phyloP scores from a whole-genome alignment of 2,113 vertebrate species.

The Varanus komodoensis region DNA sequence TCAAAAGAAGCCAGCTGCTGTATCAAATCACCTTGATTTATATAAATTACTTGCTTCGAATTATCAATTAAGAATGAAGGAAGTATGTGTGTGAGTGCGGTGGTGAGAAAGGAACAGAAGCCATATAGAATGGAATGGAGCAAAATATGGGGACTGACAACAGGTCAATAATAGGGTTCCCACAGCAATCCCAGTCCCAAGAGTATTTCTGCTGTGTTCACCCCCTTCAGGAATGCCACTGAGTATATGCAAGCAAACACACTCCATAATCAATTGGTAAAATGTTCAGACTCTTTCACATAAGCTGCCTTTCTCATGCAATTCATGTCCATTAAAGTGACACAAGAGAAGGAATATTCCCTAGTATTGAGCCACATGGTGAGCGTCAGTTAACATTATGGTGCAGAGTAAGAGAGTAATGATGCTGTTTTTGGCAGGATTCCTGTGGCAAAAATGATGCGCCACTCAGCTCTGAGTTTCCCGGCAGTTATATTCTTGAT shows the following conservation, averaged over 20 bases:
- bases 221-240: neutral
- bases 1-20: slow-evolving; percentile 23
- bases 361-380: neutral
- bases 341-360: neutral
- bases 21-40: slow-evolving; percentile 21
- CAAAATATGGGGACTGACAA: neutral
- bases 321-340: neutral
- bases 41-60: slow-evolving; percentile 48
- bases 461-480: neutral
- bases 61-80: neutral
- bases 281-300: neutral
- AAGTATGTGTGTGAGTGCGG: neutral
- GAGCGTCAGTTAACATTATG: neutral
- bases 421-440: neutral
- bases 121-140: slow-evolving; percentile 44
- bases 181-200: neutral
- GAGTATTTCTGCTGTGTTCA: neutral
- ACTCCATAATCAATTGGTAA: neutral
- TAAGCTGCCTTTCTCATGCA: neutral
- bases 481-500: neutral
- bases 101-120: neutral
- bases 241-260: neutral
- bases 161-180: neutral
- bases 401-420: neutral
- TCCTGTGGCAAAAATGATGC: neutral